These are phyloP conservation scores for Euspilapteryx auroguttella DNA, from an alignment of 2,888 invertebrate genomes.

Conservation along the genomic window DNA sequence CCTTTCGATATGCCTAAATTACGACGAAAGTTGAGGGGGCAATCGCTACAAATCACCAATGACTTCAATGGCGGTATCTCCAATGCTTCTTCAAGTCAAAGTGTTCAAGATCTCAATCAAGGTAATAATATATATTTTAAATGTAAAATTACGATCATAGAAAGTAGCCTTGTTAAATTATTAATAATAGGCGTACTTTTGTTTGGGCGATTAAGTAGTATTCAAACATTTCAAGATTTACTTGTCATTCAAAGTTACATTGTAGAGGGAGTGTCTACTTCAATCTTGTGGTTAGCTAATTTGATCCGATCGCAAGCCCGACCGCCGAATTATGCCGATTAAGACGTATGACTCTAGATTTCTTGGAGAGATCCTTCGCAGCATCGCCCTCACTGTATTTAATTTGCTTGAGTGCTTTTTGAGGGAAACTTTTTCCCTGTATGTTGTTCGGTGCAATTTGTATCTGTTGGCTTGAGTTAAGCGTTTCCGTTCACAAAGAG, in stretches of 20 bases:
- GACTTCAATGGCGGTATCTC: constrained; percentile 72
- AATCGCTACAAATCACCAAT: constrained; percentile 60
- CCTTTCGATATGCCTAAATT: constrained; percentile 93
- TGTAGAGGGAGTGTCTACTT: no score
- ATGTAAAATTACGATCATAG: no score
- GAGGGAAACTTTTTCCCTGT: constrained; percentile 41
- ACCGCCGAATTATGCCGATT: constrained; percentile 53
- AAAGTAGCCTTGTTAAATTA: constrained; percentile 3
- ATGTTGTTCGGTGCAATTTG: constrained; percentile 47
- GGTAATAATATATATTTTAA: constrained; percentile 58
- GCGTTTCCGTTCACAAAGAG: constrained; percentile 22
- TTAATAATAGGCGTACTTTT: no score
- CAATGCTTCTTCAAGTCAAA: constrained; percentile 81
- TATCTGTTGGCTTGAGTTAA: constrained; percentile 48
- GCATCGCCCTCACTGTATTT: constrained; percentile 45
- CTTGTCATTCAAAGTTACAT: no score
- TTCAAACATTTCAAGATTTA: no score
- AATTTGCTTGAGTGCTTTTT: constrained; percentile 57
- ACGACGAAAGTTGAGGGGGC: constrained; percentile 71
- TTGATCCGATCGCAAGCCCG: no score
- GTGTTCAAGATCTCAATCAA: constrained; percentile 74
- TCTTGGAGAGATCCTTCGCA: constrained; percentile 29
- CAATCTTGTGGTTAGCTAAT: constrained; percentile 30
- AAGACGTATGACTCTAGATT: constrained; percentile 50
- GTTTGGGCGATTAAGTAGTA: no score